Evolutionary conservation across 2,797 vertebrate genomes (phyloP).

Genomic region (Centroberyx gerrardi): DNA sequence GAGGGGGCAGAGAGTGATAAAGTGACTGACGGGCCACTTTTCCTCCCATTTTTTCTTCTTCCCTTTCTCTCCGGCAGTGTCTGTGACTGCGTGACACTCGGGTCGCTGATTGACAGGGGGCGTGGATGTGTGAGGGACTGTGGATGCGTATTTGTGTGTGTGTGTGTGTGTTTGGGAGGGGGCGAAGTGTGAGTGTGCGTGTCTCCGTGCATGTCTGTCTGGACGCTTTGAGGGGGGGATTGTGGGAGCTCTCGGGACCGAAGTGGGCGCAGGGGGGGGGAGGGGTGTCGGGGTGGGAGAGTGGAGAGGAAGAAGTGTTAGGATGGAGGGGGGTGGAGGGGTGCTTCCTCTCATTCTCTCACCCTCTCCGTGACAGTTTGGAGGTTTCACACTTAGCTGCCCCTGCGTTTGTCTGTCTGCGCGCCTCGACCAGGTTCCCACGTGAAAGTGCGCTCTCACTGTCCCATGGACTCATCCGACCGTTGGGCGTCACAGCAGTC

Average conservation of each 20-base stretch:
- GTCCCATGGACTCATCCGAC: slow-evolving; percentile 69
- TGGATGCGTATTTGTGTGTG: slow-evolving; percentile 57
- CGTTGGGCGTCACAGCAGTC: slow-evolving; percentile 74
- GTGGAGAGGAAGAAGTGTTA: slow-evolving; percentile 63
- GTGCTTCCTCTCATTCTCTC: slow-evolving; percentile 62
- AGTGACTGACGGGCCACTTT: slow-evolving; percentile 77
- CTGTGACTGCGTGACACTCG: slow-evolving; percentile 72
- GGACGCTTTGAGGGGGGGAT: slow-evolving; percentile 58
- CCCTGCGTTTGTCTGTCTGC: slow-evolving; percentile 82
- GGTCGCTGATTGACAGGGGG: slow-evolving; percentile 78
- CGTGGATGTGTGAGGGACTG: slow-evolving; percentile 50
- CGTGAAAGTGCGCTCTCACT: slow-evolving; percentile 83
- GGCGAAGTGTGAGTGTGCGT: slow-evolving; percentile 41
- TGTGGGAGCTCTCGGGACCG: slow-evolving; percentile 65
- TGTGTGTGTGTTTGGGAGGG: slow-evolving; percentile 48
- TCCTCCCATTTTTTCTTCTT: slow-evolving; percentile 56
- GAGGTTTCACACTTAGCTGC: slow-evolving; percentile 85
- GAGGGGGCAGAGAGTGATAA: slow-evolving; percentile 63
- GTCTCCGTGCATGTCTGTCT: slow-evolving; percentile 78
- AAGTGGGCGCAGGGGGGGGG: slow-evolving; percentile 57
- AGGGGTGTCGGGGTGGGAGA: slow-evolving; percentile 59
- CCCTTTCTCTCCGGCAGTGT: slow-evolving; percentile 59
- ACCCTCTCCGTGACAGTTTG: slow-evolving; percentile 83
- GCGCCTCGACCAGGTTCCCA: slow-evolving; percentile 82
- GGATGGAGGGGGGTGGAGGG: slow-evolving; percentile 41